Percentiles rank a stretch among this genome's conserved stretches.
These are phyloP conservation scores for Epistrophe eligans DNA, from an alignment of 2,888 invertebrate genomes.

Conservation along the genomic window DNA sequence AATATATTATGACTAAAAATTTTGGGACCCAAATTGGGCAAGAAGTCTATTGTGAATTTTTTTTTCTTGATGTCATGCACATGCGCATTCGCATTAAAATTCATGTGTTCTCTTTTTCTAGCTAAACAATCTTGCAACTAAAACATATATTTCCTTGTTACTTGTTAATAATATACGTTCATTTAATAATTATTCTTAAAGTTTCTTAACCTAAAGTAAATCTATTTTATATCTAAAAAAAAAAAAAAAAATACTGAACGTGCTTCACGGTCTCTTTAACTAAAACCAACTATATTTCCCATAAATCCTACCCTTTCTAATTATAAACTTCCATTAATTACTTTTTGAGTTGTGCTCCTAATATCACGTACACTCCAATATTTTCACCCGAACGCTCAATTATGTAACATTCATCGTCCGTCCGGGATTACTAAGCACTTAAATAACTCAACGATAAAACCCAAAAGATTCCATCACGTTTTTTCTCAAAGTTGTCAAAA, in stretches of 20 bases:
- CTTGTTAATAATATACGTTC: no score
- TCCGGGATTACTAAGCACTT: constrained; percentile 16
- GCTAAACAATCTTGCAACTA: no score
- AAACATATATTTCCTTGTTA: no score
- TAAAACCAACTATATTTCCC: background rate
- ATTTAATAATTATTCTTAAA: no score
- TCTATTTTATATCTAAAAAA: constrained; percentile 8
- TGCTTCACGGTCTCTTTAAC: constrained; percentile 12
- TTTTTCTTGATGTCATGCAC: no score
- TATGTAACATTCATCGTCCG: constrained; percentile 30
- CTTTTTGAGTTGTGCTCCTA: constrained; percentile 8
- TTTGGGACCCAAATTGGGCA: no score
- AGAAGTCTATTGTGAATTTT: no score
- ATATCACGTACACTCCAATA: constrained; percentile 31
- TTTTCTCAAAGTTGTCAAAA: constrained; percentile 32
- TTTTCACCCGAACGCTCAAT: constrained; percentile 35
- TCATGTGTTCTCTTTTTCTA: no score
- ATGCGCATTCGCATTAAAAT: no score
- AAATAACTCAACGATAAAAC: constrained; percentile 33
- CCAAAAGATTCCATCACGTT: constrained; percentile 40
- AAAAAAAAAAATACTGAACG: background rate
- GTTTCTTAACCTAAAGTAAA: background rate
- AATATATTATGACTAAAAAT: no score
- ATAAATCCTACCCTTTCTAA: constrained; percentile 5
- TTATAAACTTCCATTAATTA: constrained; percentile 28